Base-by-base conservation (phyloP, 2,797 vertebrate species). In the Gallinago solitaria region DNA sequence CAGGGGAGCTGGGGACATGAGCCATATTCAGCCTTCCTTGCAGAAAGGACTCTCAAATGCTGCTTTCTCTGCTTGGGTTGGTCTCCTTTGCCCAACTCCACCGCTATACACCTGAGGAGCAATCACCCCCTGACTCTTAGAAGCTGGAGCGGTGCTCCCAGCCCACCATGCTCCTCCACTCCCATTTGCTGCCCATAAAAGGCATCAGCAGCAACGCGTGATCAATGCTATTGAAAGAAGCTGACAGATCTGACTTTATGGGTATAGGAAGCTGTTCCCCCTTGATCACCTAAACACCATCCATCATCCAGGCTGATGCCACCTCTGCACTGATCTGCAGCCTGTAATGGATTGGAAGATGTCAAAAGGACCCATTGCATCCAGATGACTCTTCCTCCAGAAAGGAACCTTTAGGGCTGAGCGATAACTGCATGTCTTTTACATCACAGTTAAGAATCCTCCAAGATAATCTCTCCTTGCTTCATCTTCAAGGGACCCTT, bases 291-390 rank as follows among this genome's bases (percentile, higher is more conserved):
- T 41, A 12, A 92, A 53, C 56, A 33, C 32, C 67, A 92, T 48
- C 87, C 94, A 81, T 90, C 85, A 47, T 47, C 27, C 70, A 57
- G 90, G 63, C 90, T 86, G 74, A 89, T 87, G 89, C 59, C 60
- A 73, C 60, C 75, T 78, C 84, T 95, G 70, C 0, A 0, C 61
- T 77, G 41, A 60, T 41, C 79, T 32, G 54, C 53, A 82, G 82
- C 60, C 73, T 59, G 20, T 51, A n/a, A 50, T 69, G 50, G 69
- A 92, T 9, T 70, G 90, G 75, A 94, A 75, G 6, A 7, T 33
- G 53, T 48, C 78, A 54, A 30, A 87, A 90, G 60, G 65, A 80
- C 35, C 48, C 0, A 3, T 28, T 54, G 43, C 8, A 4, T 37
- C 83, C 87, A 48, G 45, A 54, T n/a, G 64, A 27, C 50, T 64